Conservation (phyloP, 2,888 invertebrate genomes). For the Xanthostigma xanthostigma region DNA sequence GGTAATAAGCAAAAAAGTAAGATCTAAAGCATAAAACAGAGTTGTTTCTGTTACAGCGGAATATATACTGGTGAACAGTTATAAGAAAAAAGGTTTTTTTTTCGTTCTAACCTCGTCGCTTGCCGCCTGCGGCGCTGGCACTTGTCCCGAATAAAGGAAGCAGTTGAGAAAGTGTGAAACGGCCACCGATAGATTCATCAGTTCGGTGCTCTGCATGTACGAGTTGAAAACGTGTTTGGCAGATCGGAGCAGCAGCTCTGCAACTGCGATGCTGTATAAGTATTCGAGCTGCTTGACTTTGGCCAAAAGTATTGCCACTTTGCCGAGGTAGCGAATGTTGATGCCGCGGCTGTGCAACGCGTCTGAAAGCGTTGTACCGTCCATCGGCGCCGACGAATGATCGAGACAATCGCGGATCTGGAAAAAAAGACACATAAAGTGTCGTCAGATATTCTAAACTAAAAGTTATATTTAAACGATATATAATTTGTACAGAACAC, state of each 20-base stretch:
- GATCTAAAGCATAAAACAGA: too few relatives aligned
- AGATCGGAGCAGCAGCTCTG: conserved; percentile 78
- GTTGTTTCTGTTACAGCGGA: too few relatives aligned
- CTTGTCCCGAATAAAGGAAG: conserved; percentile 63
- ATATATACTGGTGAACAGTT: too few relatives aligned
- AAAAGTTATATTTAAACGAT: not conserved
- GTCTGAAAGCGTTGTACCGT: conserved; percentile 83
- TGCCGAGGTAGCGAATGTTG: conserved; percentile 92
- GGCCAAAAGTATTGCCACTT: conserved; percentile 65
- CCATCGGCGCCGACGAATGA: conserved; percentile 87
- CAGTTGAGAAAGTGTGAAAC: conserved; percentile 96
- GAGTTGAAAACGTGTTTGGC: conserved; percentile 88
- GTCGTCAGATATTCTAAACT: not conserved
- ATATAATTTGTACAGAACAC: not conserved
- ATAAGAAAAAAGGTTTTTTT: not conserved
- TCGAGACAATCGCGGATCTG: conserved; percentile 81
- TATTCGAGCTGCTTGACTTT: conserved; percentile 73
- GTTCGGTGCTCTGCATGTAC: conserved; percentile 82
- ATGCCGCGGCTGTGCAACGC: conserved; percentile 91
- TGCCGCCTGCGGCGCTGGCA: conserved; percentile 49
- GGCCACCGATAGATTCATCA: conserved; percentile 79
- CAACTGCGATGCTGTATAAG: conserved; percentile 75
- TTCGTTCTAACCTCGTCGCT: conserved; percentile 43
- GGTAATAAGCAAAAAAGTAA: too few relatives aligned
- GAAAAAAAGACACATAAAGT: conserved; percentile 8